Percentiles rank a stretch among this genome's conserved stretches.
These are phyloP conservation scores for Lasioglossum villosulum DNA, from an alignment of 2,888 invertebrate genomes.

Conservation along the genomic window DNA sequence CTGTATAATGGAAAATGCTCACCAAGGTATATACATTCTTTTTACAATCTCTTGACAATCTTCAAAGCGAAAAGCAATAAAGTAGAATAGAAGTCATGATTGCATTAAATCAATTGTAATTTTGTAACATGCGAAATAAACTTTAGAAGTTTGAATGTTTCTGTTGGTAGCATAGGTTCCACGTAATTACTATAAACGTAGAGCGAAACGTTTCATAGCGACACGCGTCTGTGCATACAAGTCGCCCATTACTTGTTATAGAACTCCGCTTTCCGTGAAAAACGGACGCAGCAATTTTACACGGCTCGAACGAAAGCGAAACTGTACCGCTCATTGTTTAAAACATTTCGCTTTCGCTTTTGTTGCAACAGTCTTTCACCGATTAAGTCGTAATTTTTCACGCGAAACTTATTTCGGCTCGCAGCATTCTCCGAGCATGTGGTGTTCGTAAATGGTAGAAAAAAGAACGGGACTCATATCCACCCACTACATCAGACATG, in stretches of 20 bases:
- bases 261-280: not conserved
- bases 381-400: conserved; percentile 23
- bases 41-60: no score
- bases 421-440: not conserved
- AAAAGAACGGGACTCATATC: not conserved
- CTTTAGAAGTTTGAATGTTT: not conserved
- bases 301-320: conserved; percentile 26
- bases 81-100: not conserved
- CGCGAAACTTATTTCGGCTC: conserved; percentile 5
- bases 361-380: conserved; percentile 22
- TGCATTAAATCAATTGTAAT: not conserved
- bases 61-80: not conserved
- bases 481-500: not conserved
- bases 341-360: conserved; percentile 29
- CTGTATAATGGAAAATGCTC: no score
- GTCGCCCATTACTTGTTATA: not conserved
- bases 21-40: no score
- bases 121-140: not conserved
- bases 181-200: not conserved
- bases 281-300: conserved; percentile 21
- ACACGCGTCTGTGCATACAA: not conserved
- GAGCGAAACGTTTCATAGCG: not conserved
- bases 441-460: not conserved
- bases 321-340: conserved; percentile 14
- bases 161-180: not conserved